Evolutionary conservation across 1,140 invertebrate genomes (phyloP), one percentile per base, ranked within the genome.

Genomic region (Eupeodes corollae): DNA sequence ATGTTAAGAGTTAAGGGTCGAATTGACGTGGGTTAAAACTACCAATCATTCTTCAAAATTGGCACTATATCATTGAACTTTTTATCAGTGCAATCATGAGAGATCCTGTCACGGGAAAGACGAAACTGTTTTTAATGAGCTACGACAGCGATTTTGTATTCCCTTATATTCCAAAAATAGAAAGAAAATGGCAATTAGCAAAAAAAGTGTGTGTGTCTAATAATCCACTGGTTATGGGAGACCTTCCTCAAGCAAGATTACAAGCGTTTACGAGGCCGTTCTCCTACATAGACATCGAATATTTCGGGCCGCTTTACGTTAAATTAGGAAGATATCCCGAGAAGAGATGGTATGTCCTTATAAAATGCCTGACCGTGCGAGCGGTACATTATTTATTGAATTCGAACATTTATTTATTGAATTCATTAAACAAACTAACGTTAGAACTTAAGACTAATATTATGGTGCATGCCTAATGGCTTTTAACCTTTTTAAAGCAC

Each of bases 51-150:
- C 21, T 26, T 31, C 46, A 10, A 19, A n/a, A 16, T 16, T 13
- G 37, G 26, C 61, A 69, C 48, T 55, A 54, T 46, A 67, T 54
- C 15, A 69, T 55, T 10, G 61, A 59, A 46, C 65, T 68, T 50
- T 45, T 52, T 9, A 60, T 58, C 15, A 52, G 52, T 3, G 40
- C 57, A 21, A 45, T 15, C 58, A 63, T 39, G 14, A 63, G 1
- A 42, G 32, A 32, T 15, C 11, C 11, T 41, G 35, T 19, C 34
- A 35, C 12, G n/a, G 2, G 18, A 39, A 14, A 21, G 10, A 46
- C 31, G 42, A 14, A 13, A 39, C 37, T 9, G 16, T 37, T 2
- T 11, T 38, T 14, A 48, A 48, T 18, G 43, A 34, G 35, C 33
- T 45, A 3, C 26, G 38, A 32, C 38, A 34, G 16, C 31, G 9